phyloP scores from a whole-genome alignment of 2,113 vertebrate species.

The Arizona elegans region DNA sequence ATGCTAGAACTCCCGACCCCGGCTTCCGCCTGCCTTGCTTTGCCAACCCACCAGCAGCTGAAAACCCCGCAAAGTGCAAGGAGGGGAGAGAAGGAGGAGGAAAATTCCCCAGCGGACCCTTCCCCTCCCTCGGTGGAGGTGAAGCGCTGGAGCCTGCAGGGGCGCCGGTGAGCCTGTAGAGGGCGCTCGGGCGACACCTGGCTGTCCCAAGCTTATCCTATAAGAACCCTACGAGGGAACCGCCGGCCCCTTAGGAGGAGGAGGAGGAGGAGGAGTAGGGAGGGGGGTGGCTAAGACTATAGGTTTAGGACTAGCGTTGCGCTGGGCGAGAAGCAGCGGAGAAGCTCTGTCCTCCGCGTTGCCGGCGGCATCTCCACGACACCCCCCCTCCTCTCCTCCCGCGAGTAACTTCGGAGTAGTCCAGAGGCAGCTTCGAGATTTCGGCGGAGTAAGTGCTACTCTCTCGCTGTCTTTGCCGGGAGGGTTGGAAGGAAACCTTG shows the following conservation, averaged over 20 bases:
- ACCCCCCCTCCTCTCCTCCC: accelerated
- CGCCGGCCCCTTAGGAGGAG: background rate
- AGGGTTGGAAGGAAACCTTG: background rate
- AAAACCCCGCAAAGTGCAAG: background rate
- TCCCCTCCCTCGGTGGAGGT: background rate
- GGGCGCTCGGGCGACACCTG: background rate
- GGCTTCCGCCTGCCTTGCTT: too few species aligned
- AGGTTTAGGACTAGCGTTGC: background rate
- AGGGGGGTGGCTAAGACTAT: background rate
- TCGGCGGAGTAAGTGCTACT: background rate
- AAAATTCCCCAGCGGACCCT: background rate
- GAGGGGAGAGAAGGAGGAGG: background rate
- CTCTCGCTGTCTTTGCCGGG: background rate
- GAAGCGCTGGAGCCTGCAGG: background rate
- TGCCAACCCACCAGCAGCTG: background rate
- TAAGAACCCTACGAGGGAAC: background rate
- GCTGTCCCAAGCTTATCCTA: background rate
- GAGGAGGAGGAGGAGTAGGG: background rate
- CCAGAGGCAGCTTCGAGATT: background rate
- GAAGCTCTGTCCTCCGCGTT: background rate
- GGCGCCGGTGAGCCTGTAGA: background rate
- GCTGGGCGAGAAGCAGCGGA: background rate
- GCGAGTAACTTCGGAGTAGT: background rate
- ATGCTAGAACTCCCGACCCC: too few species aligned
- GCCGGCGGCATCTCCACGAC: background rate